These are phyloP conservation scores for Epistrophe grossulariae DNA, from an alignment of 2,888 invertebrate genomes.

Conservation along the genomic window DNA sequence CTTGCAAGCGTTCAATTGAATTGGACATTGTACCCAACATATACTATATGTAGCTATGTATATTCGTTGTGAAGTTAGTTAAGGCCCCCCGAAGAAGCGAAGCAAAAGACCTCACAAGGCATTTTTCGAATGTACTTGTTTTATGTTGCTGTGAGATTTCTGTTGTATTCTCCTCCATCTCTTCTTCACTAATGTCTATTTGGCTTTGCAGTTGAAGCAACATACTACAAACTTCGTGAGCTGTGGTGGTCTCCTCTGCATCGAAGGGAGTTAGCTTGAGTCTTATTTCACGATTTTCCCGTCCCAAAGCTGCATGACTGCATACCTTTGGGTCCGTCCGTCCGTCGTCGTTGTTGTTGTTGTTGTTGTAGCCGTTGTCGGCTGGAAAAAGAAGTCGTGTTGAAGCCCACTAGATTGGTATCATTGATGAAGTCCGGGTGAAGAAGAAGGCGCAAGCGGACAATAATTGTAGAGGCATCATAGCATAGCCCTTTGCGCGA, in stretches of 20 bases:
- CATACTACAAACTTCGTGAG: slow-evolving; percentile 59
- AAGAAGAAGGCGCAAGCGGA: slow-evolving; percentile 64
- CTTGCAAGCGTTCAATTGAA: slow-evolving; percentile 65
- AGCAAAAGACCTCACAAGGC: slow-evolving; percentile 72
- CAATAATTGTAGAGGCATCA: slow-evolving; percentile 60
- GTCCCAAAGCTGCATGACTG: slow-evolving; percentile 70
- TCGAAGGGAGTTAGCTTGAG: slow-evolving; percentile 52
- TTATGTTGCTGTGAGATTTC: slow-evolving; percentile 36
- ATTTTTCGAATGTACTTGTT: slow-evolving; percentile 68
- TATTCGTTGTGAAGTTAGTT: slow-evolving; percentile 22
- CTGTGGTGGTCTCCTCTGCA: slow-evolving; percentile 60
- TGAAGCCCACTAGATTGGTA: slow-evolving; percentile 71
- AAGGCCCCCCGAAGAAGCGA: slow-evolving; percentile 30
- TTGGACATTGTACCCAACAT: slow-evolving; percentile 69
- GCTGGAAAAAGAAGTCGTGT: slow-evolving; percentile 58
- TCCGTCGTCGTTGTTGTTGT: slow-evolving; percentile 30
- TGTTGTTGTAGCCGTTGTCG: slow-evolving; percentile 20
- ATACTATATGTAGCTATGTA: slow-evolving; percentile 12
- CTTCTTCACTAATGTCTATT: slow-evolving; percentile 33
- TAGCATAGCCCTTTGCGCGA: slow-evolving; percentile 61
- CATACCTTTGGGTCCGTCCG: slow-evolving; percentile 63
- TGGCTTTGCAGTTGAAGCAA: slow-evolving; percentile 33
- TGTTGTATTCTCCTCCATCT: not conserved
- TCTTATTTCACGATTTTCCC: slow-evolving; percentile 68
- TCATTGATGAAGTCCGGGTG: slow-evolving; percentile 72